These are phyloP conservation scores for Manis crassicaudata DNA, from an alignment of 2,797 vertebrate species.

Conservation along the genomic window DNA sequence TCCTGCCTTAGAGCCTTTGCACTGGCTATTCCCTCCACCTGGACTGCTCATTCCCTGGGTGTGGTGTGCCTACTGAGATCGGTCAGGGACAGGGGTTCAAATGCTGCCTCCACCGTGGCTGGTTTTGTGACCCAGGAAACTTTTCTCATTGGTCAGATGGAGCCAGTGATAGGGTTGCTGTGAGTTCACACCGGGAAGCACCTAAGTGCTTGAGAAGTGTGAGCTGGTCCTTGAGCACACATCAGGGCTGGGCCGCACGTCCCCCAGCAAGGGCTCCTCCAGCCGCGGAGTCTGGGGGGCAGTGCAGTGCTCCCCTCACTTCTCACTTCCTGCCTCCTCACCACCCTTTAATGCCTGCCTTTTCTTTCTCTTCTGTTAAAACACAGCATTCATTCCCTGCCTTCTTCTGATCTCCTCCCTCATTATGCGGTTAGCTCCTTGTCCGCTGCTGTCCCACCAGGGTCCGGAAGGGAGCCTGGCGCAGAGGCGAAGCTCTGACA, in stretches of 20 bases:
- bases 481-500: not conserved
- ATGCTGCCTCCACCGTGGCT: rapidly evolving
- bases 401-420: not conserved
- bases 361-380: not conserved
- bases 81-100: not conserved
- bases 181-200: not conserved
- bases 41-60: rapidly evolving
- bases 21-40: not conserved
- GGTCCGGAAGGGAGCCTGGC: not conserved
- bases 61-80: not conserved
- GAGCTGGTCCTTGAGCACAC: too few relatives aligned
- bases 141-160: not conserved
- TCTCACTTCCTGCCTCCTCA: not conserved
- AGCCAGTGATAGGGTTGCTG: not conserved
- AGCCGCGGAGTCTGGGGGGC: not conserved
- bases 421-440: not conserved
- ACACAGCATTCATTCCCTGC: not conserved
- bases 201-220: rapidly evolving
- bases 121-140: not conserved
- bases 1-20: not conserved
- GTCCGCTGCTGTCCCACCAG: not conserved
- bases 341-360: too few relatives aligned
- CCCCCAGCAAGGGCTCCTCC: too few relatives aligned
- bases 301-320: too few relatives aligned
- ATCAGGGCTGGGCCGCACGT: not conserved